Percentiles rank a stretch among this genome's conserved stretches.
phyloP scores from a whole-genome alignment of 2,797 vertebrate species.

The Crenuchus spilurus region DNA sequence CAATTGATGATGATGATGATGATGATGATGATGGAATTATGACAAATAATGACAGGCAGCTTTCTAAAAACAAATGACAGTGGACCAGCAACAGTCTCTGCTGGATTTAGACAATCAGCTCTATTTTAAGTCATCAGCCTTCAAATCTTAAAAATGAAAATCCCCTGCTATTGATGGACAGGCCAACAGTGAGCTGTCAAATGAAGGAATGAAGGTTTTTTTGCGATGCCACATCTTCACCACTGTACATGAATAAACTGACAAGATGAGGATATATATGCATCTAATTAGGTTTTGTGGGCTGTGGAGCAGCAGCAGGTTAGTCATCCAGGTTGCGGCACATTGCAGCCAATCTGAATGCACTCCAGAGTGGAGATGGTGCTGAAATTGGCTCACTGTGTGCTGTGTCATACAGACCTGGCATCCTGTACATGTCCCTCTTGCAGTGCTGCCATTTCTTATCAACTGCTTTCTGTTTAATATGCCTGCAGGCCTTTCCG shows the following conservation, averaged over 20 bases:
- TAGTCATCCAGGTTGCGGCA: slow-evolving; percentile 33
- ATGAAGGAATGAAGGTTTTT: not conserved
- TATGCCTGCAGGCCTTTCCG: slow-evolving; percentile 22
- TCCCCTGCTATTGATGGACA: not conserved
- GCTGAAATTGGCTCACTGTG: slow-evolving; percentile 22
- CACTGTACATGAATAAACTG: not conserved
- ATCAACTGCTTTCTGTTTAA: slow-evolving; percentile 40
- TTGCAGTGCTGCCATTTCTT: slow-evolving; percentile 35
- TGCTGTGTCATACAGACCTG: slow-evolving; percentile 32
- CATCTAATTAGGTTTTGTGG: slow-evolving; percentile 17
- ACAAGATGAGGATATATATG: not conserved
- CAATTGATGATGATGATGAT: no score
- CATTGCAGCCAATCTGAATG: slow-evolving; percentile 27
- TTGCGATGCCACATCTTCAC: slow-evolving; percentile 11
- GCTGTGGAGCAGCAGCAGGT: slow-evolving; percentile 38
- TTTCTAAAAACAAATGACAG: no score
- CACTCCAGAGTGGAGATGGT: slow-evolving; percentile 20
- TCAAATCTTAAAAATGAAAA: not conserved
- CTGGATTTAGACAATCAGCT: not conserved
- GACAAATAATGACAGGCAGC: no score
- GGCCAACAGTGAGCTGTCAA: not conserved
- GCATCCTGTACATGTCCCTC: slow-evolving; percentile 18
- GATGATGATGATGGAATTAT: no score
- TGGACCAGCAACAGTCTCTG: not conserved
- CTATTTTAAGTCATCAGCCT: not conserved